phyloP scores from a whole-genome alignment of 1,140 invertebrate species.

The Thereuonema tuberculata region DNA sequence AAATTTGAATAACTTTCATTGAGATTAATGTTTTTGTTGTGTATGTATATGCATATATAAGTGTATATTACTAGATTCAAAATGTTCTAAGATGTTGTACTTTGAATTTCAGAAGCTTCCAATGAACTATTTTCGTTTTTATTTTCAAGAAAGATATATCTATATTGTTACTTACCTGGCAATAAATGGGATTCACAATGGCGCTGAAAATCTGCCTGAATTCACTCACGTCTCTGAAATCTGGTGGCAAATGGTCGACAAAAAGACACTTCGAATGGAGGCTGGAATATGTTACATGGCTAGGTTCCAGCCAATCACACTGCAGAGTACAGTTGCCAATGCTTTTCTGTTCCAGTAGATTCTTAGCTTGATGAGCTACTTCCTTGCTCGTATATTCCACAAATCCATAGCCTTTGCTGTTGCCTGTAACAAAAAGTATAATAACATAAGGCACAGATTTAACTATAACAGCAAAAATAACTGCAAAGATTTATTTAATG shows the following conservation, averaged over 20 bases:
- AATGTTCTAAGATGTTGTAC: no score
- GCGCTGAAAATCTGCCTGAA: constrained; percentile 40
- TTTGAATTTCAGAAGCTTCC: no score
- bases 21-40: no score
- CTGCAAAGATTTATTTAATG: no score
- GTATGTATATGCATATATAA: no score
- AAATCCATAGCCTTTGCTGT: constrained; percentile 46
- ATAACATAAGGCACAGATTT: no score
- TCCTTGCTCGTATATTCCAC: constrained; percentile 41
- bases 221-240: constrained; percentile 40
- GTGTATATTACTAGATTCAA: no score
- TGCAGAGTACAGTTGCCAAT: constrained; percentile 32
- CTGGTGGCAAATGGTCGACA: constrained; percentile 38
- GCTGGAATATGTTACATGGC: constrained; percentile 35
- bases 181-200: constrained; percentile 41
- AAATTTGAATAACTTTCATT: no score
- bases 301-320: constrained; percentile 41
- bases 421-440: constrained; percentile 25
- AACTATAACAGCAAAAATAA: no score
- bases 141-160: no score
- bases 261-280: constrained; percentile 42
- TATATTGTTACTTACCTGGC: constrained; percentile 41
- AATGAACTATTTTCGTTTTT: no score
- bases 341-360: constrained; percentile 35
- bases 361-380: constrained; percentile 35